Evolutionary conservation across 2,888 invertebrate genomes (phyloP).

Genomic region (Antheraea assamensis): DNA sequence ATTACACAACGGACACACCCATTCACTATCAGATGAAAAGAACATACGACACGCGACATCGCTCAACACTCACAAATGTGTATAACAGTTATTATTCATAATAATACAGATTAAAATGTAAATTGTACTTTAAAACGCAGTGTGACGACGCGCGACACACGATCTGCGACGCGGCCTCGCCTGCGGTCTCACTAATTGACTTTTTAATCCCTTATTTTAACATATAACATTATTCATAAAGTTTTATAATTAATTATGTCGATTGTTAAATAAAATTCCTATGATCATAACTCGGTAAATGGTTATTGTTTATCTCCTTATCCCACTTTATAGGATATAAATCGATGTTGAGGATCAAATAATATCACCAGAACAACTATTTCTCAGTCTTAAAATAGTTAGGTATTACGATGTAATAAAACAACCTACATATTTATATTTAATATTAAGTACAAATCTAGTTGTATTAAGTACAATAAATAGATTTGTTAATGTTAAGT

Average conservation of each 20-base stretch:
- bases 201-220: neutral
- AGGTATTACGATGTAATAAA: neutral
- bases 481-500: neutral
- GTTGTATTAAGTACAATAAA: slow-evolving; percentile 20
- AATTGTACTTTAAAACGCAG: slow-evolving; percentile 62
- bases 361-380: neutral
- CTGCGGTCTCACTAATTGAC: neutral
- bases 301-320: neutral
- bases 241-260: neutral
- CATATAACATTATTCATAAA: neutral
- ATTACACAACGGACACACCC: slow-evolving; percentile 51
- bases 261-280: neutral
- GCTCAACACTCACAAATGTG: slow-evolving; percentile 54
- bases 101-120: slow-evolving; percentile 55
- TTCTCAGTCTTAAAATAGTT: neutral
- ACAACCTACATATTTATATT: neutral
- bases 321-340: neutral
- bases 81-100: slow-evolving; percentile 42
- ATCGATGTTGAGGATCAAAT: neutral
- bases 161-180: neutral
- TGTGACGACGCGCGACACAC: neutral
- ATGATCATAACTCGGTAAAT: neutral
- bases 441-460: slow-evolving; percentile 15
- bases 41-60: slow-evolving; percentile 53
- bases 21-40: slow-evolving; percentile 40